These are phyloP conservation scores for Lasaia peninsularis DNA, from an alignment of 1,140 invertebrate genomes.

Conservation along the genomic window DNA sequence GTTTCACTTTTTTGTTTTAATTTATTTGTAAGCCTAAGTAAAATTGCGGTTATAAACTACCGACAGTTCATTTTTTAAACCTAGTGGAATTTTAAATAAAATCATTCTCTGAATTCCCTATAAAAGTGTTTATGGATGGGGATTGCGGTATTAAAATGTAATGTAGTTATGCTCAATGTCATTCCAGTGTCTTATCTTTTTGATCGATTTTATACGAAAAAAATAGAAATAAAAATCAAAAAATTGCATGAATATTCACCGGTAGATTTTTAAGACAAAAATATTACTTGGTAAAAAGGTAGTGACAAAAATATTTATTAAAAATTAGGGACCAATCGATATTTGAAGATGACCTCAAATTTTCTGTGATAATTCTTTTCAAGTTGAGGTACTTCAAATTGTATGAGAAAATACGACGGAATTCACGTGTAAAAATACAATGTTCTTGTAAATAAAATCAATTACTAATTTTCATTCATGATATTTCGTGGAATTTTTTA, in stretches of 20 bases:
- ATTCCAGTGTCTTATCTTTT: slow-evolving; percentile 59
- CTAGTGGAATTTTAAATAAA: too few species aligned
- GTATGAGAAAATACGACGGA: slow-evolving; percentile 27
- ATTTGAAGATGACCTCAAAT: slow-evolving; percentile 66
- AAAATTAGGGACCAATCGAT: slow-evolving; percentile 42
- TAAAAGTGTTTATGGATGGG: too few species aligned
- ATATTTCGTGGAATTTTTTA: too few species aligned
- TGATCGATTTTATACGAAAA: slow-evolving; percentile 14
- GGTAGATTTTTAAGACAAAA: slow-evolving; percentile 31
- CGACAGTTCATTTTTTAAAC: too few species aligned
- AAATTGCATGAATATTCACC: slow-evolving; percentile 18
- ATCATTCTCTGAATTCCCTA: too few species aligned
- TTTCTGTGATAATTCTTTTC: slow-evolving; percentile 74
- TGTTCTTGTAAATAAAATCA: not conserved
- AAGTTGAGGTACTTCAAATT: slow-evolving; percentile 69
- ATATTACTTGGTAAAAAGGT: slow-evolving; percentile 21
- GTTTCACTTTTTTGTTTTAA: too few species aligned
- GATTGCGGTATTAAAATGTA: too few species aligned
- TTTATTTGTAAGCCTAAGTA: too few species aligned
- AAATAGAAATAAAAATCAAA: slow-evolving; percentile 6
- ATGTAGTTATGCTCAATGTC: slow-evolving; percentile 53
- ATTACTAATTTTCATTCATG: slow-evolving; percentile 10
- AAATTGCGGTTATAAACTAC: too few species aligned
- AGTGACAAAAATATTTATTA: slow-evolving; percentile 20
- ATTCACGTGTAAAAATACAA: too few species aligned